Evolutionary conservation across 2,888 invertebrate species (phyloP).

Genomic region (Emesis furor): DNA sequence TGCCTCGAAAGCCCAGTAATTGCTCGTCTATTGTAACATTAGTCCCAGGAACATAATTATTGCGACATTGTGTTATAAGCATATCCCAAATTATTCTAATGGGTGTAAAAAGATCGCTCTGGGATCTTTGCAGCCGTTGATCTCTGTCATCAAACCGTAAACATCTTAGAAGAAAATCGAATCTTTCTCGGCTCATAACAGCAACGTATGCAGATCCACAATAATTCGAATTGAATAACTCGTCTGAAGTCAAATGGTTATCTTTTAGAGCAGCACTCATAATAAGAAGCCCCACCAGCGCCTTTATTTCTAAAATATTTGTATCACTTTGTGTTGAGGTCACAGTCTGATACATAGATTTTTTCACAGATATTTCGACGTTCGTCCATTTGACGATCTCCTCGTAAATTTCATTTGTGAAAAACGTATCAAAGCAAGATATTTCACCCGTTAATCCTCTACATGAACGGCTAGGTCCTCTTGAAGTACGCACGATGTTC

Average conservation of each 20-base stretch:
- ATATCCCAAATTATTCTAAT: constrained; percentile 16
- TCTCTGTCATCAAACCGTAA: constrained; percentile 14
- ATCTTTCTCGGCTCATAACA: constrained; percentile 20
- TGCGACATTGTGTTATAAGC: constrained; percentile 19
- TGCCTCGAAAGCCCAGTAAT: constrained; percentile 35
- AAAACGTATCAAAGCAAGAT: not conserved
- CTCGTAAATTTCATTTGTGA: constrained; percentile 52
- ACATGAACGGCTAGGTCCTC: not conserved
- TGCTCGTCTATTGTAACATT: constrained; percentile 37
- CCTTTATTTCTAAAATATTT: constrained; percentile 45
- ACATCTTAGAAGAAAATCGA: constrained; percentile 34
- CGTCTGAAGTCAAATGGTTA: constrained; percentile 66
- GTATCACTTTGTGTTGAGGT: constrained; percentile 23
- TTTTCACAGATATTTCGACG: constrained; percentile 42
- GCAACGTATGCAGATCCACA: constrained; percentile 3
- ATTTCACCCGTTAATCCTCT: no score
- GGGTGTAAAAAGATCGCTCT: constrained; percentile 11
- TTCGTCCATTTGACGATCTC: constrained; percentile 54
- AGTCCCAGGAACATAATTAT: not conserved
- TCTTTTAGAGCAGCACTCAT: constrained; percentile 66
- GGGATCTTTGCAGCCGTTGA: not conserved
- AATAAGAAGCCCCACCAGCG: constrained; percentile 57
- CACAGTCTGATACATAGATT: constrained; percentile 17
- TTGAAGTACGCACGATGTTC: constrained; percentile 26
- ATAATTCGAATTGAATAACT: constrained; percentile 60